Evolutionary conservation across 2,797 vertebrate species (phyloP), one percentile per base, ranked within the genome.

Genomic region (Fundulus diaphanus): DNA sequence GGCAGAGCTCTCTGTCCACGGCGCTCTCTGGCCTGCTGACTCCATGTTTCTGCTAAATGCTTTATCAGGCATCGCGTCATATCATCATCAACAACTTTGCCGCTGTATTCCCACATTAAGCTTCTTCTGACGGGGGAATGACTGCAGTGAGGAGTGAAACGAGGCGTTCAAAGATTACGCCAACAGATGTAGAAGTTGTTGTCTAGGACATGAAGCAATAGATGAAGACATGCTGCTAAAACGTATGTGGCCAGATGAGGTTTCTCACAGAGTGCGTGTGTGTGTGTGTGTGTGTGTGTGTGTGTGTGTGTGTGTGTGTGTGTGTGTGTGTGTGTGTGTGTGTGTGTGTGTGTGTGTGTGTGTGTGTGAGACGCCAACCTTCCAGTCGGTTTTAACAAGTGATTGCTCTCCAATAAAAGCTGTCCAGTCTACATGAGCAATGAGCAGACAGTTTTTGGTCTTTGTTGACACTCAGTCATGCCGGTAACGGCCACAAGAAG

Each of bases 351-450:
- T 22, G 70, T 68, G 20, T 68, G 76, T 37, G 75, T 74, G 68
- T 18, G 40, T 33, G 44, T 37, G 3, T 13, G 68, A n/a, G n/a
- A n/a, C n/a, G 63, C 37, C 56, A 31, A 59, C 59, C 16, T 20
- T 40, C 77, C 33, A 24, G 46, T 52, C 13, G 16, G 29, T 44
- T 48, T 67, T 86, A 85, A 82, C 44, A 54, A 83, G 63, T 27
- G 5, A 79, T 65, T 56, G 77, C 2, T 75, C 9, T 52, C 35
- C 65, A 76, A 78, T 78, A 89, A 83, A 68, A 74, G 54, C 73
- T 42, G 72, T 84, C 77, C 77, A 31, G 75, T 72, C 73, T 69
- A 63, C 77, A 83, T 82, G 86, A 87, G 74, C 83, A 86, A 82
- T 74, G 74, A 74, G 76, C 54, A 2, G 78, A 52, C 80, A 79